Conservation (phyloP, 2,888 invertebrate species). For the Lordiphosa fenestrarum region DNA sequence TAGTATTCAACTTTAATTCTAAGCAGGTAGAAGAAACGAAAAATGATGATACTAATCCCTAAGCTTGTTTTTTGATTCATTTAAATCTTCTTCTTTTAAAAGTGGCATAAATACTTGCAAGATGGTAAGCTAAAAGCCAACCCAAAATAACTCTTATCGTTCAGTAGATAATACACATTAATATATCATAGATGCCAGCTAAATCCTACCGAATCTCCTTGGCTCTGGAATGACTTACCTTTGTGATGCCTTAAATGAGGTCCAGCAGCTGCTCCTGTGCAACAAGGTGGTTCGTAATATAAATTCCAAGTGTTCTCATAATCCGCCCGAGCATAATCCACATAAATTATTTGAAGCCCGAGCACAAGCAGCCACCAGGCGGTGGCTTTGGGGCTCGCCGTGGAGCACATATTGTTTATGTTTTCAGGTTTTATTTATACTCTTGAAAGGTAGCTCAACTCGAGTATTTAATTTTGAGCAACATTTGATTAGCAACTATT, state of each 20-base stretch:
- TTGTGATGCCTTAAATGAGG: conserved; percentile 87
- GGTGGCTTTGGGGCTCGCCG: conserved; percentile 11
- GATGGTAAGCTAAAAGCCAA: no score
- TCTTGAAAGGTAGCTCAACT: neutral
- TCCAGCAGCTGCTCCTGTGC: conserved; percentile 83
- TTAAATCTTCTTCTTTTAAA: no score
- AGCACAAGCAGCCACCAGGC: conserved; percentile 48
- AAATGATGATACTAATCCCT: no score
- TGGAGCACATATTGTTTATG: conserved; percentile 31
- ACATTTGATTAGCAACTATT: conserved; percentile 28
- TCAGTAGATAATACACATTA: no score
- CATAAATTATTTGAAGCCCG: conserved; percentile 72
- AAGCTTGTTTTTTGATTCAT: no score
- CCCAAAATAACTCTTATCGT: no score
- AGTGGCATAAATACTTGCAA: no score
- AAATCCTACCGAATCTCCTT: no score
- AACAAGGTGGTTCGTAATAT: conserved; percentile 89
- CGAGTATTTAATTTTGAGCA: conserved; percentile 43
- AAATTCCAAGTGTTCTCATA: conserved; percentile 86
- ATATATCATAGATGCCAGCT: no score
- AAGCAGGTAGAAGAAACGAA: no score
- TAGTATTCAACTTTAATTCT: no score
- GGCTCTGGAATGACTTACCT: conserved; percentile 82
- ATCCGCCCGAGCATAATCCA: conserved; percentile 81
- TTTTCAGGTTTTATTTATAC: neutral